phyloP scores from a whole-genome alignment of 2,797 vertebrate species.

The Catamblyrhynchus diadema region DNA sequence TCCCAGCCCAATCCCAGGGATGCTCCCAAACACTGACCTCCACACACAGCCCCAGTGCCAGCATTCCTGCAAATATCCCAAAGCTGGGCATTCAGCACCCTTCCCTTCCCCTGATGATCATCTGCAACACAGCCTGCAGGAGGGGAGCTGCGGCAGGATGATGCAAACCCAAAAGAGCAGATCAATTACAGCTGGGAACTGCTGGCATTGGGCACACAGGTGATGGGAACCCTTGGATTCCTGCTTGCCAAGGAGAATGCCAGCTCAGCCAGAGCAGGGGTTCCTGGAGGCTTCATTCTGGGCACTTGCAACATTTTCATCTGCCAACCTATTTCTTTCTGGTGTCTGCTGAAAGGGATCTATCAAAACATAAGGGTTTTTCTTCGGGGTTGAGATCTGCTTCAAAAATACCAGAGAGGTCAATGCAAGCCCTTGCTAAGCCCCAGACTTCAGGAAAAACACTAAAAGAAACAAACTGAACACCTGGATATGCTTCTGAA shows the following conservation, averaged over 20 bases:
- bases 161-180: not conserved
- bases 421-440: not conserved
- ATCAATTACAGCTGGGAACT: fast-evolving
- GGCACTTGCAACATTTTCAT: not conserved
- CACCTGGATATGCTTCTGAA: not conserved
- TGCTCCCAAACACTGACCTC: not conserved
- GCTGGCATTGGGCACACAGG: fast-evolving
- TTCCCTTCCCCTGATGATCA: not conserved
- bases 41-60: not conserved
- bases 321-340: not conserved
- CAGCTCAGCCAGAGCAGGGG: not conserved
- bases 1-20: fast-evolving
- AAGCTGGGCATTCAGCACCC: fast-evolving
- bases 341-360: not conserved
- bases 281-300: not conserved
- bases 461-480: not conserved
- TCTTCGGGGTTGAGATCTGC: not conserved
- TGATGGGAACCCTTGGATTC: not conserved
- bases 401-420: not conserved
- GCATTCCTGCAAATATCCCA: not conserved
- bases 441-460: not conserved
- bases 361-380: not conserved
- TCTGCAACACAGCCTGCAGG: not conserved
- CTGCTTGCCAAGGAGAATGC: not conserved
- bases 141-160: not conserved